A percentile compares a stretch with the other conserved stretches of the same genome.
Evolutionary conservation across 2,797 vertebrate species (phyloP).

Genomic region (Meda fulgida): DNA sequence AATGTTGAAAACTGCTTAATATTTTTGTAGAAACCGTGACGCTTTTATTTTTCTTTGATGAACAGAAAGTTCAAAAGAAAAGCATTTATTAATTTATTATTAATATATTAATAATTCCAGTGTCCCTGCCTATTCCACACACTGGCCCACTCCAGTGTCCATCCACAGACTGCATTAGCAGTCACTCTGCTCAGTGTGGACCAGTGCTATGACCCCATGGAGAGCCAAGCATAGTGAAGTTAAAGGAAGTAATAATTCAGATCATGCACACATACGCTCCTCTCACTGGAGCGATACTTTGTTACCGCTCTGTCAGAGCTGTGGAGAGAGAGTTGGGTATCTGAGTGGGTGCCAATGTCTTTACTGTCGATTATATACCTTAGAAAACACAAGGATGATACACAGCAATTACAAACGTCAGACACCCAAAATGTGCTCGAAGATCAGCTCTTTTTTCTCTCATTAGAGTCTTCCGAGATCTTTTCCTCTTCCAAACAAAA

Average conservation of each 20-base stretch:
- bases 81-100: not conserved
- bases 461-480: not conserved
- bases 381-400: constrained; percentile 35
- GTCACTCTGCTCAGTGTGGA: constrained; percentile 4
- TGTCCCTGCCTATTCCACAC: constrained; percentile 13
- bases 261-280: not conserved
- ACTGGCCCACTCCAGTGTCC: not conserved
- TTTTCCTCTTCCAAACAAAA: not conserved
- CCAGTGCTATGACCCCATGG: not conserved
- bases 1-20: not conserved
- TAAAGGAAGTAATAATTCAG: constrained; percentile 25
- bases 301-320: constrained; percentile 13
- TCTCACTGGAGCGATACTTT: constrained; percentile 23
- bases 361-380: constrained; percentile 31
- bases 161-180: constrained; percentile 22
- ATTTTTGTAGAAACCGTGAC: not conserved
- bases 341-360: constrained; percentile 33
- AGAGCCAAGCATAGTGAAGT: not conserved
- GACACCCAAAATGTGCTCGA: constrained; percentile 20
- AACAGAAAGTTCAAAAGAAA: not conserved
- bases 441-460: constrained; percentile 17
- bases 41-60: too few species aligned
- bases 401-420: constrained; percentile 35
- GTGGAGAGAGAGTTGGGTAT: constrained; percentile 6
- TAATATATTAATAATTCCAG: not conserved